These are phyloP conservation scores for Apteryx owenii DNA, from an alignment of 2,113 vertebrate species.

Conservation along the genomic window DNA sequence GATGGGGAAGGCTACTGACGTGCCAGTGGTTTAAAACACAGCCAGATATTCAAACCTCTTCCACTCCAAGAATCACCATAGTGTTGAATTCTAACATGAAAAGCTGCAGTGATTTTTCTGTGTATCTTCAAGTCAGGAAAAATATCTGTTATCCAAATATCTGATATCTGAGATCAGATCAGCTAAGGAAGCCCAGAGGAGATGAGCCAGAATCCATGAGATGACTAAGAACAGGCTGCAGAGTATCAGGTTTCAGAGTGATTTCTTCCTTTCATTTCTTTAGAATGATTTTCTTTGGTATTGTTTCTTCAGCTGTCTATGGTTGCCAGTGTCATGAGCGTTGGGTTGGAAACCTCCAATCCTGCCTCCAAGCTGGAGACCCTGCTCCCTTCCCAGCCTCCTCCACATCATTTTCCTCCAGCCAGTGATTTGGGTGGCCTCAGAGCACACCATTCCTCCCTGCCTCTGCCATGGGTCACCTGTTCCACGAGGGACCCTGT, in stretches of 20 bases:
- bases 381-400: not conserved
- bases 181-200: not conserved
- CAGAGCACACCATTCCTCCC: not conserved
- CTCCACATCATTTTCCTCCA: accelerated
- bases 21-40: not conserved
- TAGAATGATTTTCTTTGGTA: not conserved
- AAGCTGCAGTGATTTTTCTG: not conserved
- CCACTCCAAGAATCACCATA: not conserved
- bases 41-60: not conserved
- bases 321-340: accelerated
- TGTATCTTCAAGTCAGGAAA: not conserved
- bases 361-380: not conserved
- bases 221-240: not conserved
- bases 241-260: not conserved
- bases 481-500: too few relatives aligned
- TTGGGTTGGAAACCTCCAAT: not conserved
- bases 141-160: not conserved
- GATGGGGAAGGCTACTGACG: not conserved
- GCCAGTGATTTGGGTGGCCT: not conserved
- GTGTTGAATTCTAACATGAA: not conserved
- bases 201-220: not conserved
- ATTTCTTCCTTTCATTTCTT: not conserved
- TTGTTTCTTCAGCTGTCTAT: not conserved
- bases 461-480: accelerated
- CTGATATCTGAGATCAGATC: not conserved